Conservation (phyloP, 2,797 vertebrate species). For the Sparus aurata region DNA sequence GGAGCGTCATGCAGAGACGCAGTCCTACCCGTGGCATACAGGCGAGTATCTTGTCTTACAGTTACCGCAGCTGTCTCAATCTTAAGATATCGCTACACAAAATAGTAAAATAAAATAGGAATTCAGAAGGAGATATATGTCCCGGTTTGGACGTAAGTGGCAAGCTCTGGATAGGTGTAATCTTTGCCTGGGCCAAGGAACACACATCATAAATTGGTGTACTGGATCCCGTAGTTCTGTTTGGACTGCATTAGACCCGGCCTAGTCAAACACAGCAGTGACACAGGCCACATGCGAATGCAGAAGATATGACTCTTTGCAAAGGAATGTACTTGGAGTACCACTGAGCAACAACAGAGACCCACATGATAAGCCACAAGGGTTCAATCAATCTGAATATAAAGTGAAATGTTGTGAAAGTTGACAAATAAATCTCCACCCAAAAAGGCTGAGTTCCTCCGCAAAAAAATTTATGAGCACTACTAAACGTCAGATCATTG, state of each 20-base stretch:
- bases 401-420: slow-evolving; percentile 73
- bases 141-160: slow-evolving; percentile 57
- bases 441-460: slow-evolving; percentile 57
- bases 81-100: slow-evolving; percentile 47
- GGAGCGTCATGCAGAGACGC: slow-evolving; percentile 9
- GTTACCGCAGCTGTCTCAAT: slow-evolving; percentile 48
- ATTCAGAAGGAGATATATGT: slow-evolving; percentile 34
- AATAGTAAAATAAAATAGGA: slow-evolving; percentile 34
- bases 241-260: slow-evolving; percentile 56
- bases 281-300: slow-evolving; percentile 69
- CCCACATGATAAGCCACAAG: slow-evolving; percentile 65
- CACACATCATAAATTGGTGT: slow-evolving; percentile 71
- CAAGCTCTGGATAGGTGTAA: slow-evolving; percentile 57
- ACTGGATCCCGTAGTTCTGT: slow-evolving; percentile 59
- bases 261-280: slow-evolving; percentile 67
- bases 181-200: slow-evolving; percentile 68
- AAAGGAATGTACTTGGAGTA: slow-evolving; percentile 74
- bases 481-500: slow-evolving; percentile 69
- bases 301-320: slow-evolving; percentile 65
- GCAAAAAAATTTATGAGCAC: slow-evolving; percentile 53
- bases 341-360: slow-evolving; percentile 70
- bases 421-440: slow-evolving; percentile 73
- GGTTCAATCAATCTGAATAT: slow-evolving; percentile 69
- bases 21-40: slow-evolving; percentile 21
- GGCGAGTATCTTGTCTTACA: slow-evolving; percentile 28